A percentile compares a stretch with the other conserved stretches of the same genome.
These are phyloP conservation scores for Varecia variegata DNA, from an alignment of 2,797 vertebrate species.

Conservation along the genomic window DNA sequence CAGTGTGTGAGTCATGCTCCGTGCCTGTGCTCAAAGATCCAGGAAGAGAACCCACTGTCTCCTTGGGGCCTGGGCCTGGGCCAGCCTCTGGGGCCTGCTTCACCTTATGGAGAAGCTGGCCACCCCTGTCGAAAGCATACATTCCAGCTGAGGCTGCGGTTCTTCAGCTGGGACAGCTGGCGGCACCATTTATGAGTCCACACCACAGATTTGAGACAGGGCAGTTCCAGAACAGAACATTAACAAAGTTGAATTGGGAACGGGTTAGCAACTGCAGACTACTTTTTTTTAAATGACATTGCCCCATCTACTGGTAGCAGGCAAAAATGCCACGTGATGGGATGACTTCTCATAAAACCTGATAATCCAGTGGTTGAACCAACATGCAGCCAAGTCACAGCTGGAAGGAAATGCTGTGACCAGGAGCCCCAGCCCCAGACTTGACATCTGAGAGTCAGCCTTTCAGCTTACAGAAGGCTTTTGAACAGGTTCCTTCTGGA, in stretches of 20 bases:
- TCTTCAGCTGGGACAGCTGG: neutral
- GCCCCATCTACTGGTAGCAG: conserved; percentile 69
- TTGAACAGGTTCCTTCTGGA: neutral
- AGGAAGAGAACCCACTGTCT: neutral
- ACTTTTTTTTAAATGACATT: conserved; percentile 5
- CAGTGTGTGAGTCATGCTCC: neutral
- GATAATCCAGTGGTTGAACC: neutral
- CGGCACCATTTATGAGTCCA: neutral
- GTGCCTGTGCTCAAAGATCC: neutral
- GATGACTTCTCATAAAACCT: neutral
- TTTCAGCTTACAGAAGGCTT: neutral
- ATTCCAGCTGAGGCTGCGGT: neutral
- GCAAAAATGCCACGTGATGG: conserved; percentile 9
- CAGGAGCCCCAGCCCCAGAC: neutral
- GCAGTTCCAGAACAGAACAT: neutral
- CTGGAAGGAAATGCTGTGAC: neutral
- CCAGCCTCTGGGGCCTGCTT: neutral
- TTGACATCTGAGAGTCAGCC: neutral
- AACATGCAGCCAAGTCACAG: neutral
- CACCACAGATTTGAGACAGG: neutral
- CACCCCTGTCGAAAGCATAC: neutral
- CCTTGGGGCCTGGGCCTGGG: neutral
- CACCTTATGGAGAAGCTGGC: neutral
- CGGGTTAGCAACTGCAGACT: neutral
- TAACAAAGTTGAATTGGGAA: neutral